A percentile compares a stretch with the other conserved stretches of the same genome.
Conservation (phyloP, 2,888 invertebrate species). For the Callinectes sapidus region DNA sequence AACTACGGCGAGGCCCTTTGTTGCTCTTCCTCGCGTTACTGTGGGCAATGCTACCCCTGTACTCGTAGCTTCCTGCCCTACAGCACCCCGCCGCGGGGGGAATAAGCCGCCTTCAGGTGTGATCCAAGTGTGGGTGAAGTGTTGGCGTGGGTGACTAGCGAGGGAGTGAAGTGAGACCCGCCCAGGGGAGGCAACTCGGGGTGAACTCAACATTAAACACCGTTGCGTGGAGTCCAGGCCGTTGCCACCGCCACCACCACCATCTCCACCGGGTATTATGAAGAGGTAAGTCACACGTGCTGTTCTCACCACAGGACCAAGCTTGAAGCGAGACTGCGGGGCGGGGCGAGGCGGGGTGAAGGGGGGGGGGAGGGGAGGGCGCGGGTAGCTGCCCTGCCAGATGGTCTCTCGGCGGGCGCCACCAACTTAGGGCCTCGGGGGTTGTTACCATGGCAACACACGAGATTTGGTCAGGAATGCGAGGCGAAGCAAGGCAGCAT, state of each 20-base stretch:
- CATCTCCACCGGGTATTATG: constrained; percentile 22
- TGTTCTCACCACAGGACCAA: neutral
- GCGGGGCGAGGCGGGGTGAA: neutral
- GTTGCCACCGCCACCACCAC: constrained; percentile 7
- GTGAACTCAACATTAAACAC: neutral
- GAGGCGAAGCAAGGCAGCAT: neutral
- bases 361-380: neutral
- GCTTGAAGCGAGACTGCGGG: neutral
- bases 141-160: neutral
- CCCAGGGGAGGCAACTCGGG: constrained; percentile 22
- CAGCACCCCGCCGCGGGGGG: neutral
- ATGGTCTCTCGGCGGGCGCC: neutral
- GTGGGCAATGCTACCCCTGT: neutral
- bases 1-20: neutral
- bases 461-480: constrained; percentile 19
- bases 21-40: neutral
- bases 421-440: neutral
- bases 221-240: neutral
- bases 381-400: neutral
- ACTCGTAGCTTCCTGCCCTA: neutral
- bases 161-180: constrained; percentile 34
- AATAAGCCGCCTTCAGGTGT: neutral
- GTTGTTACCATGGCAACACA: constrained; percentile 19
- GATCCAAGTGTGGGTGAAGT: neutral
- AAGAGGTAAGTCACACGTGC: constrained; percentile 11